These are phyloP conservation scores for Nannospalax galili DNA, from an alignment of 2,113 vertebrate genomes.

Conservation along the genomic window DNA sequence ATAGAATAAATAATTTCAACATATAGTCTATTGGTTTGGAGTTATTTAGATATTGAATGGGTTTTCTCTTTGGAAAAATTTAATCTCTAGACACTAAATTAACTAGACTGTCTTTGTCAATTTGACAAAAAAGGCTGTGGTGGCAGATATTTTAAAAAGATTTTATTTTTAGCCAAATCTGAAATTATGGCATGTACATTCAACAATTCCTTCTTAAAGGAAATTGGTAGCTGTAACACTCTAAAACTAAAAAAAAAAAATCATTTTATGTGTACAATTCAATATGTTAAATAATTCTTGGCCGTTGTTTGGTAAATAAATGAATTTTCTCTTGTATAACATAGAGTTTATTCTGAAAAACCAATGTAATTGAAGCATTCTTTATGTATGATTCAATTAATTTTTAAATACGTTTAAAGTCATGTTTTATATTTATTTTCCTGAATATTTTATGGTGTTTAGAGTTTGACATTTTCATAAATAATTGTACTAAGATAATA, in stretches of 20 bases:
- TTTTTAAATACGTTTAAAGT: slow-evolving; percentile 64
- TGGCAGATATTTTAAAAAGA: slow-evolving; percentile 65
- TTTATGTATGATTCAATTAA: slow-evolving; percentile 53
- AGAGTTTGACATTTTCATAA: slow-evolving; percentile 31
- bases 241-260: slow-evolving; percentile 64
- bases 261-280: slow-evolving; percentile 24
- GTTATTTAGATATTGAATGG: neutral
- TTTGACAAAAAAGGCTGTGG: slow-evolving; percentile 57
- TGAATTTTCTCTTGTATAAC: slow-evolving; percentile 32
- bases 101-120: neutral
- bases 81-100: slow-evolving; percentile 59
- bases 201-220: slow-evolving; percentile 72
- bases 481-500: neutral
- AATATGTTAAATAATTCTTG: slow-evolving; percentile 52
- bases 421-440: slow-evolving; percentile 45
- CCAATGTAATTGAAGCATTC: slow-evolving; percentile 68
- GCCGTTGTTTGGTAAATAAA: slow-evolving; percentile 53
- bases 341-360: slow-evolving; percentile 36
- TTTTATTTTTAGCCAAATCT: slow-evolving; percentile 72
- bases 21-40: neutral
- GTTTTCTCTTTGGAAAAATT: neutral
- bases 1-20: neutral
- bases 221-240: slow-evolving; percentile 70
- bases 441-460: slow-evolving; percentile 43
- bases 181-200: slow-evolving; percentile 70